phyloP scores from a whole-genome alignment of 2,797 vertebrate genomes.

The Myripristis murdjan region DNA sequence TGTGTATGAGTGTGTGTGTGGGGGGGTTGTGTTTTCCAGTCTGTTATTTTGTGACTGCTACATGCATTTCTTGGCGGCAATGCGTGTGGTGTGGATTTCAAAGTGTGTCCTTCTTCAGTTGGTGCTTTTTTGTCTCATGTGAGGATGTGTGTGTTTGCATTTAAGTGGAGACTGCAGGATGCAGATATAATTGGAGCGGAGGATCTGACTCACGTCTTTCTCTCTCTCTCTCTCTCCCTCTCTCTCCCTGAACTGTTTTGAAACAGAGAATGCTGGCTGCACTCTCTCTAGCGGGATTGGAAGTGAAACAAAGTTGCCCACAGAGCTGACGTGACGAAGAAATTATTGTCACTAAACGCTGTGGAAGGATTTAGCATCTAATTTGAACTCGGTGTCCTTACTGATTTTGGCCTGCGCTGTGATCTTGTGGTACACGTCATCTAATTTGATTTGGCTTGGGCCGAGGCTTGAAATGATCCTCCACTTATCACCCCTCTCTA shows the following conservation, averaged over 20 bases:
- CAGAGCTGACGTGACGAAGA: constrained; percentile 66
- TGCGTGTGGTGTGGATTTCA: constrained; percentile 69
- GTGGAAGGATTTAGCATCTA: constrained; percentile 70
- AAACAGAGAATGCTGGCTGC: constrained; percentile 53
- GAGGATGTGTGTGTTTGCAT: constrained; percentile 52
- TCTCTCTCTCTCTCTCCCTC: constrained; percentile 56
- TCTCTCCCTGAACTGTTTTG: constrained; percentile 25
- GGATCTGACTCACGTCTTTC: constrained; percentile 81
- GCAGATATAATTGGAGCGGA: constrained; percentile 84
- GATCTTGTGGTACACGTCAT: constrained; percentile 70
- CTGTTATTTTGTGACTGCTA: constrained; percentile 75
- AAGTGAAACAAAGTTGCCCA: constrained; percentile 70
- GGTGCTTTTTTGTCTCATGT: constrained; percentile 38
- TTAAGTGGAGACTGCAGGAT: constrained; percentile 79
- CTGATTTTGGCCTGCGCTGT: constrained; percentile 64
- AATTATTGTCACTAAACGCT: constrained; percentile 76
- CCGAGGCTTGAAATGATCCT: constrained; percentile 69
- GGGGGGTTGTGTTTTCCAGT: constrained; percentile 53
- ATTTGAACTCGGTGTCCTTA: constrained; percentile 69
- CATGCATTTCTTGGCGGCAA: constrained; percentile 69
- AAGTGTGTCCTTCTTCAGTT: constrained; percentile 61
- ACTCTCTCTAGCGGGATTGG: constrained; percentile 59
- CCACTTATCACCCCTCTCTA: constrained; percentile 71
- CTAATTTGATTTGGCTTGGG: constrained; percentile 71
- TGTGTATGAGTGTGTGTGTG: background rate